Conservation (phyloP, 2,888 invertebrate genomes). For the Chrysina gloriosa region DNA sequence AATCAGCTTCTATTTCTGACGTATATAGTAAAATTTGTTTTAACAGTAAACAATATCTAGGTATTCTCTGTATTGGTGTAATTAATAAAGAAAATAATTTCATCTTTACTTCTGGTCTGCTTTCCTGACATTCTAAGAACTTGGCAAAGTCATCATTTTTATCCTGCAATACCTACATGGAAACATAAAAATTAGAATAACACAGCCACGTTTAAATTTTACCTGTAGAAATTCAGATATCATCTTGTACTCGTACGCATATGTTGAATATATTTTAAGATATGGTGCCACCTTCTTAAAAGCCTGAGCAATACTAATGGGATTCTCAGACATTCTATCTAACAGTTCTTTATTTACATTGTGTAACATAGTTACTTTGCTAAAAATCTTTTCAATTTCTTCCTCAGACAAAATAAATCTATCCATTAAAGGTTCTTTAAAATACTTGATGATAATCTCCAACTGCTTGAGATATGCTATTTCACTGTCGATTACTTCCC, state of each 20-base stretch:
- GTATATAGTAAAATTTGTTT: constrained; percentile 76
- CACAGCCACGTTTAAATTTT: constrained; percentile 47
- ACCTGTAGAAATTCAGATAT: constrained; percentile 73
- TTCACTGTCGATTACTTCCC: constrained; percentile 79
- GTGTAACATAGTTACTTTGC: constrained; percentile 73
- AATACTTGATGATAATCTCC: constrained; percentile 73
- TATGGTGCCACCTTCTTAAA: constrained; percentile 80
- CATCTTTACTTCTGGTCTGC: constrained; percentile 75
- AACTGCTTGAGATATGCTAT: constrained; percentile 76
- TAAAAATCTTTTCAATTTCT: constrained; percentile 70
- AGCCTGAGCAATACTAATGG: constrained; percentile 72
- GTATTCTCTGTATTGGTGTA: constrained; percentile 82
- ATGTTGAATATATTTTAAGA: constrained; percentile 81
- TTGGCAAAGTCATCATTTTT: constrained; percentile 68
- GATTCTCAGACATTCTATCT: constrained; percentile 68
- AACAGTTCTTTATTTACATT: constrained; percentile 73
- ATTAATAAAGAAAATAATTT: constrained; percentile 80
- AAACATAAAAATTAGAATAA: neutral
- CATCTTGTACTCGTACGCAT: constrained; percentile 79
- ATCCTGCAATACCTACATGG: constrained; percentile 65
- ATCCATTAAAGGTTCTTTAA: constrained; percentile 71
- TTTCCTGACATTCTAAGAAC: constrained; percentile 74
- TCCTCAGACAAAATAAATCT: constrained; percentile 65
- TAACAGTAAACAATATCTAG: constrained; percentile 78
- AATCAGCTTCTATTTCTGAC: constrained; percentile 69